phyloP scores from a whole-genome alignment of 2,888 invertebrate genomes.

The Cyclophora punctaria region DNA sequence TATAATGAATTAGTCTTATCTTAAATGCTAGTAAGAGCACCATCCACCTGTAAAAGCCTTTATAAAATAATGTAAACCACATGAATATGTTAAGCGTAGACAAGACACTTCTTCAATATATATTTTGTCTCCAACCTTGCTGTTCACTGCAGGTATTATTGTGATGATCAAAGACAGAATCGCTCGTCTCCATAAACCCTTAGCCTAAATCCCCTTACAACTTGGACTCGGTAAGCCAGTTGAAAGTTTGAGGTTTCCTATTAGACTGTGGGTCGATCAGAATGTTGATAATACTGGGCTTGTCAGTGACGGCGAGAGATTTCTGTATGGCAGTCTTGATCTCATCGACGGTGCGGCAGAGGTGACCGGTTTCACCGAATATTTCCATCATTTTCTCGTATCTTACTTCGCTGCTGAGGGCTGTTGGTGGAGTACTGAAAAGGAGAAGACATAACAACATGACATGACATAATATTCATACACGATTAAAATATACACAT shows the following conservation, averaged over 20 bases:
- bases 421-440: slow-evolving; percentile 87
- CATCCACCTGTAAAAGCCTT: background rate
- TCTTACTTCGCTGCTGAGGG: slow-evolving; percentile 83
- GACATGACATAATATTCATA: too few relatives aligned
- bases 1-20: background rate
- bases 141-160: too few relatives aligned
- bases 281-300: slow-evolving; percentile 92
- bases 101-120: too few relatives aligned
- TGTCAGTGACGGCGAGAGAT: slow-evolving; percentile 80
- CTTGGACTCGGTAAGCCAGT: slow-evolving; percentile 95
- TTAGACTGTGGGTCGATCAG: slow-evolving; percentile 91
- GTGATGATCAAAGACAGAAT: too few relatives aligned
- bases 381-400: slow-evolving; percentile 94
- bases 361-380: slow-evolving; percentile 87
- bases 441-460: background rate
- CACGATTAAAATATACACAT: too few relatives aligned
- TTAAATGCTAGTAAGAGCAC: background rate
- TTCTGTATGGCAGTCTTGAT: slow-evolving; percentile 81
- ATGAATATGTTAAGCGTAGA: too few relatives aligned
- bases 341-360: slow-evolving; percentile 85
- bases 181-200: too few relatives aligned
- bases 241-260: slow-evolving; percentile 92
- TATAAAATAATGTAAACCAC: too few relatives aligned
- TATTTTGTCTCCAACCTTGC: too few relatives aligned
- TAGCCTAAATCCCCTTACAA: slow-evolving; percentile 64